These are phyloP conservation scores for Leucoraja erinaceus DNA, from an alignment of 2,113 vertebrate species.

Conservation along the genomic window DNA sequence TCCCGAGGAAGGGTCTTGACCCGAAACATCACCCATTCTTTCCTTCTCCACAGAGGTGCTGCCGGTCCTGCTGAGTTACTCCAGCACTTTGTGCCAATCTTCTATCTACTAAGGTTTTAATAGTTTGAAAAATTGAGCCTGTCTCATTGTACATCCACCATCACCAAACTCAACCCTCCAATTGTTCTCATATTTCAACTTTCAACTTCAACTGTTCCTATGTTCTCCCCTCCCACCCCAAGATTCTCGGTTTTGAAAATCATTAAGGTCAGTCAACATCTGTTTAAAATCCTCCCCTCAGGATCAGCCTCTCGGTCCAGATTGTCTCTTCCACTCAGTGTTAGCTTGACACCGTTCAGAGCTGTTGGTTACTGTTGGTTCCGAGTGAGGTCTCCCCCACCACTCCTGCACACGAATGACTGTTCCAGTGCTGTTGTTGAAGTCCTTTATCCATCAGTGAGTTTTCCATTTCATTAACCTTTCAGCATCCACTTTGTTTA, in stretches of 20 bases:
- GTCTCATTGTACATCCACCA: not conserved
- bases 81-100: not conserved
- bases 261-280: not conserved
- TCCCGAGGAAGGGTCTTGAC: no score
- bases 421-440: not conserved
- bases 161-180: not conserved
- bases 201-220: not conserved
- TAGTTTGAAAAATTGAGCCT: not conserved
- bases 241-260: not conserved
- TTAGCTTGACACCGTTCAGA: not conserved
- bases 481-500: conserved; percentile 30
- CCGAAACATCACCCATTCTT: no score
- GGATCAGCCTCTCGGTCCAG: not conserved
- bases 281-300: not conserved
- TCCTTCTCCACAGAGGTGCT: no score
- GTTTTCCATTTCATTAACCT: conserved; percentile 32
- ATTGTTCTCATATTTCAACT: not conserved
- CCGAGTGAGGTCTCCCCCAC: not conserved
- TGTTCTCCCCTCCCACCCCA: not conserved
- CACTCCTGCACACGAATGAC: not conserved
- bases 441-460: not conserved
- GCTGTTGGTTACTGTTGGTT: not conserved
- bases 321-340: not conserved
- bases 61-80: no score
- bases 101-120: not conserved